A percentile compares a stretch with the other conserved stretches of the same genome.
These are phyloP conservation scores for Harpagus bidentatus DNA, from an alignment of 2,113 vertebrate genomes.

Conservation along the genomic window DNA sequence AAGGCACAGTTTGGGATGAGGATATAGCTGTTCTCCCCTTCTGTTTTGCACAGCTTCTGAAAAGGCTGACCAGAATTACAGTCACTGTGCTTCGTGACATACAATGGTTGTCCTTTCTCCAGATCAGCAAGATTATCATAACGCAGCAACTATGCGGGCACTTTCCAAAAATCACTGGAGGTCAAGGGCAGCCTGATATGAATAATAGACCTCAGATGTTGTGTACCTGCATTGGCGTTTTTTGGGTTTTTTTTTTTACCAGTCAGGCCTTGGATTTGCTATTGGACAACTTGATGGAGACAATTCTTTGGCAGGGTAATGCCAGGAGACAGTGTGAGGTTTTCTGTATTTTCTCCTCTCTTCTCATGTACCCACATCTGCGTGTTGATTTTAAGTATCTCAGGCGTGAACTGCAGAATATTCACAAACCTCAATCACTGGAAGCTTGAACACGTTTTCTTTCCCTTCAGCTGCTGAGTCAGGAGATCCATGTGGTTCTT, in stretches of 20 bases:
- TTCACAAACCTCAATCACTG: rapidly evolving
- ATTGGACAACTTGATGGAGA: background rate
- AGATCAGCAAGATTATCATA: background rate
- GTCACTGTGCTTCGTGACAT: rapidly evolving
- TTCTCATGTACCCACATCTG: background rate
- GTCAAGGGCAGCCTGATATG: background rate
- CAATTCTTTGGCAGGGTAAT: background rate
- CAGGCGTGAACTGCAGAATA: background rate
- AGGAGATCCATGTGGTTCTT: rapidly evolving
- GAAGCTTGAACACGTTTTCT: background rate
- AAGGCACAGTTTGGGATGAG: background rate
- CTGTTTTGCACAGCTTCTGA: background rate
- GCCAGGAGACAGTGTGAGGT: background rate
- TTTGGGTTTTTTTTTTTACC: background rate
- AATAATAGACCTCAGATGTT: background rate
- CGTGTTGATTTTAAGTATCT: background rate
- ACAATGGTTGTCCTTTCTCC: background rate
- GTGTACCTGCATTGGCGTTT: background rate
- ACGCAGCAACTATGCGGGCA: background rate
- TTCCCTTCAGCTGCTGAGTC: background rate
- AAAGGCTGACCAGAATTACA: background rate
- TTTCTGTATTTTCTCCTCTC: background rate
- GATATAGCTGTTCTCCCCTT: background rate
- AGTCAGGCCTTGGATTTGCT: background rate
- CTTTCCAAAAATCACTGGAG: background rate